phyloP scores from a whole-genome alignment of 1,140 invertebrate species.

The Hirudo medicinalis region DNA sequence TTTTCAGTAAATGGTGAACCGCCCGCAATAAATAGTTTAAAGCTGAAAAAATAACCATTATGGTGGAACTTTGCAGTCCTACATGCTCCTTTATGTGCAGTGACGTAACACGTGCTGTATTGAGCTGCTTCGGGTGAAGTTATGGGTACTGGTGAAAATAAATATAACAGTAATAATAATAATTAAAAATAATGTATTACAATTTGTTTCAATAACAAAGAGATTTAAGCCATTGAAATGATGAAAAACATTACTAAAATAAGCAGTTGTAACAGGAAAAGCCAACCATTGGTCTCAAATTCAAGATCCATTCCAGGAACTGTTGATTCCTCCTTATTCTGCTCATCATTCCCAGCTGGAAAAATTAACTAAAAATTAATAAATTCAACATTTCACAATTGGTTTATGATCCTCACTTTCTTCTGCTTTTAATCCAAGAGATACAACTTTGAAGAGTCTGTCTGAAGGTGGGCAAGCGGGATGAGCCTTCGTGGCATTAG shows the following conservation, averaged over 20 bases:
- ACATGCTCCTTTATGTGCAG: slow-evolving; percentile 92
- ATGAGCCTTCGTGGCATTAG: slow-evolving; percentile 66
- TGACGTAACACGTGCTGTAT: slow-evolving; percentile 97
- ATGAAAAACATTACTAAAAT: too few relatives aligned
- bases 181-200: background rate
- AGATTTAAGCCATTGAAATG: slow-evolving; percentile 19
- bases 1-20: background rate
- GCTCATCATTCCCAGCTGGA: background rate
- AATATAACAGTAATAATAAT: too few relatives aligned
- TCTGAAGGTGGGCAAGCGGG: slow-evolving; percentile 89
- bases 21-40: background rate
- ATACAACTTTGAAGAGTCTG: slow-evolving; percentile 67
- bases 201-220: background rate
- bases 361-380: background rate
- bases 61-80: slow-evolving; percentile 81
- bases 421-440: slow-evolving; percentile 72
- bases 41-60: slow-evolving; percentile 49
- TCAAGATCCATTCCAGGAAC: slow-evolving; percentile 72
- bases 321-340: slow-evolving; percentile 2
- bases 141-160: slow-evolving; percentile 33
- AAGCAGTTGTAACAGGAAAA: background rate
- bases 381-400: background rate
- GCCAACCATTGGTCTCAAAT: slow-evolving; percentile 71
- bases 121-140: slow-evolving; percentile 80
- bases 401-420: slow-evolving; percentile 44